These are phyloP conservation scores for Toxotes jaculatrix DNA, from an alignment of 2,113 vertebrate genomes.

Conservation along the genomic window DNA sequence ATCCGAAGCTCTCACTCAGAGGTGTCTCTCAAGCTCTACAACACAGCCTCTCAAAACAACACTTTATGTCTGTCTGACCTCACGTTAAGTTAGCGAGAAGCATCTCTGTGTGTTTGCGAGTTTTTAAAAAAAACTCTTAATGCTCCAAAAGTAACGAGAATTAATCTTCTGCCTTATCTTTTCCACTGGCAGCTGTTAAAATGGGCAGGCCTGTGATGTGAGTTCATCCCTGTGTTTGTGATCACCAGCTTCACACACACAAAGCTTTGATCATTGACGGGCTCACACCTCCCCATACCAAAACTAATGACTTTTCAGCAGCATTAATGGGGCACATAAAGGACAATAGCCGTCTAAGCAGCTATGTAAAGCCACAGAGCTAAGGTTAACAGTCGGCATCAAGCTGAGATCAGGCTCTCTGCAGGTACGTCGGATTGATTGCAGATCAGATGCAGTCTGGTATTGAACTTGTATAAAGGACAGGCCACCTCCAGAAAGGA, in stretches of 20 bases:
- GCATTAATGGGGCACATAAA: slow-evolving; percentile 40
- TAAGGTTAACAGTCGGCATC: slow-evolving; percentile 17
- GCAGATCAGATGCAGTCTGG: slow-evolving; percentile 54
- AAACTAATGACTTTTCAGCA: slow-evolving; percentile 46
- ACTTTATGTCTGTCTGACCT: neutral
- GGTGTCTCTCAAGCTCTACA: slow-evolving; percentile 2
- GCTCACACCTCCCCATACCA: slow-evolving; percentile 9
- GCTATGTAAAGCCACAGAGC: slow-evolving; percentile 27
- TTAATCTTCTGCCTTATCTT: slow-evolving; percentile 4
- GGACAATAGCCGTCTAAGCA: neutral
- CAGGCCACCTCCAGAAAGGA: neutral
- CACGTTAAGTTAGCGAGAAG: neutral
- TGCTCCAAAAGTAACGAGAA: neutral
- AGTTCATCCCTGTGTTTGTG: slow-evolving; percentile 21
- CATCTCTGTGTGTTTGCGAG: neutral
- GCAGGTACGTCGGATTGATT: slow-evolving; percentile 50
- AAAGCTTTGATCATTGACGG: slow-evolving; percentile 50
- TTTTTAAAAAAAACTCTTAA: neutral
- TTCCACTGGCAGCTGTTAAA: slow-evolving; percentile 29
- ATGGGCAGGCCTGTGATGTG: neutral
- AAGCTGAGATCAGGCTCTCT: slow-evolving; percentile 23
- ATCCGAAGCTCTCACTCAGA: neutral
- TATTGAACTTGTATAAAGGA: slow-evolving; percentile 60
- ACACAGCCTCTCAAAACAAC: slow-evolving; percentile 4
- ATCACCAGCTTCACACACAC: slow-evolving; percentile 39